A percentile compares a stretch with the other conserved stretches of the same genome.
Evolutionary conservation across 2,888 invertebrate genomes (phyloP).

Genomic region (Crematogaster levior): DNA sequence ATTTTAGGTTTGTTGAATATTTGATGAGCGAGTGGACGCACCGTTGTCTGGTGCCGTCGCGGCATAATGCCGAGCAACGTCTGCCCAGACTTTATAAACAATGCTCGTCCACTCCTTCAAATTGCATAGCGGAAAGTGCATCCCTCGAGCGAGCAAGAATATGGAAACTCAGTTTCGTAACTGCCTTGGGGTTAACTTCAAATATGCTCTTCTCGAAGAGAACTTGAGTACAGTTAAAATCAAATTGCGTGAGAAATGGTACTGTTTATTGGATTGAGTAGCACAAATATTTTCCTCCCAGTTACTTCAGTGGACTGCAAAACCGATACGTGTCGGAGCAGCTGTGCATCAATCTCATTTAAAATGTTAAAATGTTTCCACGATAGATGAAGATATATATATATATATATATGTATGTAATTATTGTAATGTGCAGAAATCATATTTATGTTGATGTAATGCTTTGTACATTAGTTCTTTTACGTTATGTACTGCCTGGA

Average conservation of each 20-base stretch:
- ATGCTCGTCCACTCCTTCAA: conserved; percentile 55
- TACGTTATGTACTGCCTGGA: background rate
- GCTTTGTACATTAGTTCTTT: conserved; percentile 1
- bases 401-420: background rate
- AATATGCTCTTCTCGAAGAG: conserved; percentile 56
- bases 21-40: conserved; percentile 11
- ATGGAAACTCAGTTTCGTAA: conserved; percentile 70
- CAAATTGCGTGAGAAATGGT: conserved; percentile 60
- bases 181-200: conserved; percentile 65
- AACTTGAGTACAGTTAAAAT: conserved; percentile 59
- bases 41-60: background rate
- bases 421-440: background rate
- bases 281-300: conserved; percentile 26
- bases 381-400: background rate
- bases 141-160: conserved; percentile 51
- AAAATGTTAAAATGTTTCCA: background rate
- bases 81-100: conserved; percentile 64
- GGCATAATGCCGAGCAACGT: background rate
- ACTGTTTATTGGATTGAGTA: conserved; percentile 38
- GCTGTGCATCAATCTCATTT: conserved; percentile 7
- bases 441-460: background rate
- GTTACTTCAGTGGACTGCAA: conserved; percentile 1
- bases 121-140: conserved; percentile 64
- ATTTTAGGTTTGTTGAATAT: conserved; percentile 37
- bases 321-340: background rate